These are phyloP conservation scores for Typhlomys cinereus DNA, from an alignment of 2,113 vertebrate genomes.

Conservation along the genomic window DNA sequence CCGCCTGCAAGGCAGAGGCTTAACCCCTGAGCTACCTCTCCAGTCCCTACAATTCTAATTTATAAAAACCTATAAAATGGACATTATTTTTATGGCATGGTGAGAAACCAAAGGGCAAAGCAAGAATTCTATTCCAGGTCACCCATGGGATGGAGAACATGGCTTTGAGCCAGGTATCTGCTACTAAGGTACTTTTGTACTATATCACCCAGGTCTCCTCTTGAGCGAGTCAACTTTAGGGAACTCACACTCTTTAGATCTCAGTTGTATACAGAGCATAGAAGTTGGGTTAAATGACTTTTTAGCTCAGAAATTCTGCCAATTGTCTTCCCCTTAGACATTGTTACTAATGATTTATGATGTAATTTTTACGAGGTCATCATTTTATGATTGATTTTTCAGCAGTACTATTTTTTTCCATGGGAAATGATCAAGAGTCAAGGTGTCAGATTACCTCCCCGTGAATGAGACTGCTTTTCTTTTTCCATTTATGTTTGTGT, in stretches of 20 bases:
- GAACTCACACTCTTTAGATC: background rate
- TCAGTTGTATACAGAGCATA: background rate
- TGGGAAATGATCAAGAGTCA: background rate
- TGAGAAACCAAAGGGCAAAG: background rate
- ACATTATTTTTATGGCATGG: background rate
- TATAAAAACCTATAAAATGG: background rate
- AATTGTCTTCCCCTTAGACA: background rate
- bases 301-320: background rate
- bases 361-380: conserved; percentile 4
- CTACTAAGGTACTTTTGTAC: background rate
- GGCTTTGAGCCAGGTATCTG: background rate
- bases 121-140: background rate
- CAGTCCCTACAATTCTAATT: background rate
- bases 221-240: background rate
- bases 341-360: background rate
- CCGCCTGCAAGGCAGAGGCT: too few relatives aligned
- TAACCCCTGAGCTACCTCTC: too few relatives aligned
- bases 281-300: background rate
- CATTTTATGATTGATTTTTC: conserved; percentile 26
- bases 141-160: background rate
- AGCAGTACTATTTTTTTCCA: background rate
- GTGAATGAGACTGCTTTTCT: background rate
- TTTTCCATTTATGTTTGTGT: too few relatives aligned
- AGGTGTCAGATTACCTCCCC: background rate
- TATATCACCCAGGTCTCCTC: background rate